Percentiles rank a stretch among this genome's conserved stretches.
Evolutionary conservation across 2,113 vertebrate genomes (phyloP).

Genomic region (Bufo bufo): DNA sequence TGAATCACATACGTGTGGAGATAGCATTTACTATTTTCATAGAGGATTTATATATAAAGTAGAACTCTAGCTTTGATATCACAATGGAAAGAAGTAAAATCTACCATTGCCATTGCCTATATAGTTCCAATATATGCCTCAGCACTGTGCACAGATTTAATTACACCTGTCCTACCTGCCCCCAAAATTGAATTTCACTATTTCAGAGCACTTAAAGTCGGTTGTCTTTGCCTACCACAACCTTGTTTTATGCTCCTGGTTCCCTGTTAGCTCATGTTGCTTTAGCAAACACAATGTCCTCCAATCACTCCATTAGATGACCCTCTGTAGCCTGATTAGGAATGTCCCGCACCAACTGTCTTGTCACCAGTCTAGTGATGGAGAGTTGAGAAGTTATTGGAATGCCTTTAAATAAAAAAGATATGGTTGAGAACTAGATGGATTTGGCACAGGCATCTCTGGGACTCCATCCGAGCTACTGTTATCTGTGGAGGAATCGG

Average conservation of each 20-base stretch:
- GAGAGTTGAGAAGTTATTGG: not conserved
- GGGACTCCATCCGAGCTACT: too few relatives aligned
- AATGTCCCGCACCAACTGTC: not conserved
- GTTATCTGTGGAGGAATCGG: too few relatives aligned
- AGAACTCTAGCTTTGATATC: not conserved
- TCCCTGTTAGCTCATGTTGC: not conserved
- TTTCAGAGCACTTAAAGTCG: too few relatives aligned
- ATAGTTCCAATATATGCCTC: too few relatives aligned
- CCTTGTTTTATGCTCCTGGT: not conserved
- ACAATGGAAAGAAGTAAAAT: not conserved
- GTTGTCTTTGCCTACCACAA: too few relatives aligned
- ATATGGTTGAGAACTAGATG: not conserved
- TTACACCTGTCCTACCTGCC: too few relatives aligned
- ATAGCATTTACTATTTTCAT: not conserved
- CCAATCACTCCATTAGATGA: too few relatives aligned
- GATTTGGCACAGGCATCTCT: not conserved
- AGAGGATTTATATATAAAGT: not conserved
- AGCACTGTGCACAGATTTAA: too few relatives aligned
- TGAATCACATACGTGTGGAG: constrained; percentile 3
- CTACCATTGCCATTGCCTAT: not conserved
- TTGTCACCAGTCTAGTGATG: not conserved
- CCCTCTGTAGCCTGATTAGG: too few relatives aligned
- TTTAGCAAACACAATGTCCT: not conserved
- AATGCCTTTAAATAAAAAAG: not conserved
- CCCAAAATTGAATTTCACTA: too few relatives aligned